phyloP scores from a whole-genome alignment of 2,888 invertebrate species.

The Plutella xylostella region DNA sequence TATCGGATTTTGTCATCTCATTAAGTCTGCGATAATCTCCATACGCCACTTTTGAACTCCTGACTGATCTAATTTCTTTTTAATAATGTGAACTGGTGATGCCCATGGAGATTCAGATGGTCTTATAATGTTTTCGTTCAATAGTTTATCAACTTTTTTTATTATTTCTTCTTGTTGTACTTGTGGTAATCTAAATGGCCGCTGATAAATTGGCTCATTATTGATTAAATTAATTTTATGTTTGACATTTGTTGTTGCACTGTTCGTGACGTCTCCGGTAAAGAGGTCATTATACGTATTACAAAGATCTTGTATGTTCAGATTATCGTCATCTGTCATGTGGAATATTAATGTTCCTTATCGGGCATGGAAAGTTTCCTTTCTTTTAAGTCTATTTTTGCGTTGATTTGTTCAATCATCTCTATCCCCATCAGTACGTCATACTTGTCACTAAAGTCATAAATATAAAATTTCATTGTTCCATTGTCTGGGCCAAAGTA shows the following conservation, averaged over 20 bases:
- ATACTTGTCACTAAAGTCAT: slow-evolving; percentile 1
- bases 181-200: background rate
- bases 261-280: background rate
- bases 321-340: background rate
- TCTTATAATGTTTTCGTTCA: slow-evolving; percentile 16
- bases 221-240: background rate
- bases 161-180: slow-evolving; percentile 15
- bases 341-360: background rate
- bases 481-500: background rate
- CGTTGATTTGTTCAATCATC: slow-evolving; percentile 12
- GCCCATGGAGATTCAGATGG: slow-evolving; percentile 19
- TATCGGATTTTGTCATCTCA: too few relatives aligned
- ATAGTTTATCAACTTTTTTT: slow-evolving; percentile 17
- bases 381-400: slow-evolving; percentile 14
- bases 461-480: background rate
- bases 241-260: background rate
- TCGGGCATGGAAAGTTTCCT: slow-evolving; percentile 8
- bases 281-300: background rate
- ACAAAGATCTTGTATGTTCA: background rate
- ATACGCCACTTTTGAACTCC: too few relatives aligned
- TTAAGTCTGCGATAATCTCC: too few relatives aligned
- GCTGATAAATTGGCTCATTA: background rate
- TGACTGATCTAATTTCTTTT: too few relatives aligned
- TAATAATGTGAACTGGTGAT: slow-evolving; percentile 22
- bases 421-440: background rate